Evolutionary conservation across 1,140 invertebrate species (phyloP).

Genomic region (Listronotus bonariensis): DNA sequence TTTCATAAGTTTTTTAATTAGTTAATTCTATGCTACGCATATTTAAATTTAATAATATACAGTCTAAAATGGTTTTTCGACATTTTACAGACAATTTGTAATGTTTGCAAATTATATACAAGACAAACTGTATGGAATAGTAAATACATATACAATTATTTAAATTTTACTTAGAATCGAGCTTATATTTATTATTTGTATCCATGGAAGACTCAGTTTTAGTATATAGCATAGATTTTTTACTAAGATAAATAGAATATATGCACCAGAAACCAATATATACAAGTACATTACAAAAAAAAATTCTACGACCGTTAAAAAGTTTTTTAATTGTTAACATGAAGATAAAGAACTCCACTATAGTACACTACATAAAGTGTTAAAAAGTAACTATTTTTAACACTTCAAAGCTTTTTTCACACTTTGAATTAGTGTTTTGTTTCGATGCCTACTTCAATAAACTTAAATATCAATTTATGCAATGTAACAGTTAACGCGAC

Average conservation of each 20-base stretch:
- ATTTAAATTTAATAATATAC: constrained; percentile 11
- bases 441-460: too few species aligned
- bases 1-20: constrained; percentile 20
- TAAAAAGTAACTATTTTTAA: too few species aligned
- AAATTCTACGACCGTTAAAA: too few species aligned
- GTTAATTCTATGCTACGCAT: constrained; percentile 27
- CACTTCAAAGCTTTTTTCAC: too few species aligned
- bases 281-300: neutral
- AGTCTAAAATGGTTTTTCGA: constrained; percentile 31
- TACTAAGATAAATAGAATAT: constrained; percentile 32
- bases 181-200: constrained; percentile 58
- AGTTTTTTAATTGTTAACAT: too few species aligned
- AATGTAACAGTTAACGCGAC: too few species aligned
- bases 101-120: constrained; percentile 24
- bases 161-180: constrained; percentile 30
- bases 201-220: constrained; percentile 57
- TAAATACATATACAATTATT: constrained; percentile 35
- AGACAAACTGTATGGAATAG: constrained; percentile 42
- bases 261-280: constrained; percentile 23
- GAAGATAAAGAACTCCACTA: too few species aligned
- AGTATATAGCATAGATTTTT: constrained; percentile 37
- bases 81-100: constrained; percentile 22
- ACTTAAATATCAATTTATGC: too few species aligned
- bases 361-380: too few species aligned
- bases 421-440: too few species aligned